These are phyloP conservation scores for Ranitomeya imitator DNA, from an alignment of 2,113 vertebrate species.

Conservation along the genomic window DNA sequence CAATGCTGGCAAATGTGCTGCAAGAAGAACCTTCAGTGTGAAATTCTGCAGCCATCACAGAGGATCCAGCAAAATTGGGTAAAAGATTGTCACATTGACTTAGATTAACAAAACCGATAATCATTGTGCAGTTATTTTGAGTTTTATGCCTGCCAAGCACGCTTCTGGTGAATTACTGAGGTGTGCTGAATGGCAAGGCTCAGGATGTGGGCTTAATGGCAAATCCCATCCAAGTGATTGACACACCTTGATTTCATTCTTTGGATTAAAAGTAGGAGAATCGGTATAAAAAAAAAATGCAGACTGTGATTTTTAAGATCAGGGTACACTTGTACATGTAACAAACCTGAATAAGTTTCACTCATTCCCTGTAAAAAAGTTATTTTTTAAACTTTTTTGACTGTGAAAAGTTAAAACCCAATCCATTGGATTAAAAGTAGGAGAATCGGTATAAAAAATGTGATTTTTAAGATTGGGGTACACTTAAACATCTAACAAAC, in stretches of 20 bases:
- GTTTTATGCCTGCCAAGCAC: conserved; percentile 21
- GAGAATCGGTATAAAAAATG: conserved; percentile 3
- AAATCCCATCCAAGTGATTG: conserved; percentile 37
- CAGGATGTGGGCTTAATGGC: conserved; percentile 20
- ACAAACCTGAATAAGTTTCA: no score
- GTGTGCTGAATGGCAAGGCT: conserved; percentile 8
- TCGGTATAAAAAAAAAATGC: not conserved
- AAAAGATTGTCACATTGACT: conserved; percentile 33
- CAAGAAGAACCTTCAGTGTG: not conserved
- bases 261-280: conserved; percentile 16
- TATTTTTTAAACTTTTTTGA: no score
- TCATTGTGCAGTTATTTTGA: conserved; percentile 23
- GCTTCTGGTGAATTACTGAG: not conserved
- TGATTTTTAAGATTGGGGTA: no score
- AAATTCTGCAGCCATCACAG: conserved; percentile 4
- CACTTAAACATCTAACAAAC: no score
- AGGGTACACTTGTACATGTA: no score
- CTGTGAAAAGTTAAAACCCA: no score
- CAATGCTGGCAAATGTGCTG: no score
- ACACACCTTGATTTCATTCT: conserved; percentile 13
- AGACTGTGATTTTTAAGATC: no score
- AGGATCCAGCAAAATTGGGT: conserved; percentile 17
- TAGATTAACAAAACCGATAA: conserved; percentile 55
- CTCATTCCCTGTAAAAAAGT: no score
- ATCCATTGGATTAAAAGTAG: conserved; percentile 10